Conservation (phyloP, 2,888 invertebrate species). For the Tubulanus polymorphus region DNA sequence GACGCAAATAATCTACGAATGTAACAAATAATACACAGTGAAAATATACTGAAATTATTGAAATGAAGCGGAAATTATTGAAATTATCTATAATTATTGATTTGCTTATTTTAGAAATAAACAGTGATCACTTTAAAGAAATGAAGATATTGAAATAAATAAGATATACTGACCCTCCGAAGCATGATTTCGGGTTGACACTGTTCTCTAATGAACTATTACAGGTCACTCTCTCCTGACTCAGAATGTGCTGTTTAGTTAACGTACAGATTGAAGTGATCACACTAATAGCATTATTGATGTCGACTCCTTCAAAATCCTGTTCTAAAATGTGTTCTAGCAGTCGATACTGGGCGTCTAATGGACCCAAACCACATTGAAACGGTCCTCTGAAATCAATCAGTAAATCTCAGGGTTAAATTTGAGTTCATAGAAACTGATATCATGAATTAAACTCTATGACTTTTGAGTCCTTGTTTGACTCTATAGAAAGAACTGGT, state of each 20-base stretch:
- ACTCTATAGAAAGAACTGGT: no score
- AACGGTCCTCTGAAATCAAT: slow-evolving; percentile 55
- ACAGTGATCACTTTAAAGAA: no score
- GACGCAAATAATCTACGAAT: slow-evolving; percentile 66
- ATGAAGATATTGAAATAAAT: no score
- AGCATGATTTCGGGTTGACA: slow-evolving; percentile 58
- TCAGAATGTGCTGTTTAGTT: slow-evolving; percentile 43
- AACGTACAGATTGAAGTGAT: slow-evolving; percentile 64
- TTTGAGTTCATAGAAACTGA: no score
- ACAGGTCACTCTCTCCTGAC: slow-evolving; percentile 42
- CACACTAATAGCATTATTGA: slow-evolving; percentile 69
- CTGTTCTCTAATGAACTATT: slow-evolving; percentile 55
- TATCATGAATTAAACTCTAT: no score
- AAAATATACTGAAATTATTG: neutral
- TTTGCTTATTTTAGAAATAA: no score
- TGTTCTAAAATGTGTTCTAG: slow-evolving; percentile 65
- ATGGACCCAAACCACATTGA: slow-evolving; percentile 56
- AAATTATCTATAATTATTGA: no score
- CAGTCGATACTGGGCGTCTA: slow-evolving; percentile 73
- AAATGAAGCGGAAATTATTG: no score
- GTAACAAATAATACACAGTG: neutral
- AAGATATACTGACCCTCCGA: slow-evolving; percentile 64
- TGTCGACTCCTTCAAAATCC: slow-evolving; percentile 66
- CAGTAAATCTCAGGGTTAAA: no score
- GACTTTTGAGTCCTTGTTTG: no score